phyloP scores from a whole-genome alignment of 2,797 vertebrate genomes.

The Hemibagrus guttatus region DNA sequence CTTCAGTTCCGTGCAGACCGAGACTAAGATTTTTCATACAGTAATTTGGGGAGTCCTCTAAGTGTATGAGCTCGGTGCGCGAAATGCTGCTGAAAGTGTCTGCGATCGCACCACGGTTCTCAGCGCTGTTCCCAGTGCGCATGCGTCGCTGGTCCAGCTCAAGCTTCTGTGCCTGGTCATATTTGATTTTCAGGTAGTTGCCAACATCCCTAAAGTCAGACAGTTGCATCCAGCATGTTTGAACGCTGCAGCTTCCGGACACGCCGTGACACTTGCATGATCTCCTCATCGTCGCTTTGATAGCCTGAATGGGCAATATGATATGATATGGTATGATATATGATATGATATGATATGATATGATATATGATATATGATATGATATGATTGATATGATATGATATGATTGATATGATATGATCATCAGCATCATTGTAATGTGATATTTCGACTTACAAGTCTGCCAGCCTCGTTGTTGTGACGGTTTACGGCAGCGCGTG shows the following conservation, averaged over 20 bases:
- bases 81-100: conserved; percentile 80
- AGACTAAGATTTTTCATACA: conserved; percentile 86
- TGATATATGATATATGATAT: too few relatives aligned
- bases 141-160: conserved; percentile 87
- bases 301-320: conserved; percentile 73
- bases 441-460: conserved; percentile 74
- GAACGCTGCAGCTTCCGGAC: conserved; percentile 94
- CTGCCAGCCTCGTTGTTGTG: conserved; percentile 95
- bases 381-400: too few relatives aligned
- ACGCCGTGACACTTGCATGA: conserved; percentile 96
- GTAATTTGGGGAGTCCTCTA: conserved; percentile 95
- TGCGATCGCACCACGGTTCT: conserved; percentile 77
- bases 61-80: conserved; percentile 83
- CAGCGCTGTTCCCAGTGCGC: conserved; percentile 88
- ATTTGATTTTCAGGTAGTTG: conserved; percentile 88
- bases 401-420: too few relatives aligned
- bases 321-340: not conserved
- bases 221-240: conserved; percentile 96
- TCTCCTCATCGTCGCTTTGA: conserved; percentile 88
- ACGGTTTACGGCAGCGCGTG: conserved; percentile 91
- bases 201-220: conserved; percentile 90
- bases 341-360: too few relatives aligned
- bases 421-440: not conserved
- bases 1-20: conserved; percentile 87
- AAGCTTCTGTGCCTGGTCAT: conserved; percentile 86